These are phyloP conservation scores for Enteromius afrohamiltoni DNA, from an alignment of 2,797 vertebrate genomes.

Conservation along the genomic window DNA sequence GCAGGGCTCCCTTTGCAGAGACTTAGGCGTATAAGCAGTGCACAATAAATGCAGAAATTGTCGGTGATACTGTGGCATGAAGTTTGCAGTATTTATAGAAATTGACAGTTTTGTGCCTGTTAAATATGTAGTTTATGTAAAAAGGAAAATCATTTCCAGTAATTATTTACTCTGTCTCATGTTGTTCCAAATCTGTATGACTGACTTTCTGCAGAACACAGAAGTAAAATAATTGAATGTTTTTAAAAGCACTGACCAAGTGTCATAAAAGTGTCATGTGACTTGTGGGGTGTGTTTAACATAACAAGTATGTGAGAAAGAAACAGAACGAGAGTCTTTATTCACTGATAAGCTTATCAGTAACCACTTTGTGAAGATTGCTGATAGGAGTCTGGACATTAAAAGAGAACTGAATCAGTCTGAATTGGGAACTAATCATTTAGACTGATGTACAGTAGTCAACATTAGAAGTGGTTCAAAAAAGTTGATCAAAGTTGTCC, in stretches of 20 bases:
- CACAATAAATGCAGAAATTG: neutral
- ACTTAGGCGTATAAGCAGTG: neutral
- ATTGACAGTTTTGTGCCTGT: neutral
- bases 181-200: neutral
- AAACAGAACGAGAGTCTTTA: neutral
- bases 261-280: neutral
- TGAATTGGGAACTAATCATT: neutral
- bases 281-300: neutral
- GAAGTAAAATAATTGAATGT: neutral
- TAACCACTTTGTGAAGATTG: neutral
- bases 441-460: too few species aligned
- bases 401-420: neutral
- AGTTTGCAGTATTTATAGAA: neutral
- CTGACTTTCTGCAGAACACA: neutral
- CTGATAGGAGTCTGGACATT: neutral
- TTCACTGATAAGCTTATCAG: neutral
- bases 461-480: too few species aligned
- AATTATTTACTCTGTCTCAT: neutral
- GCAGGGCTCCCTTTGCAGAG: neutral
- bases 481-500: too few species aligned
- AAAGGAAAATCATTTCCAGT: neutral
- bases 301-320: neutral
- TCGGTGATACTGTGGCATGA: neutral
- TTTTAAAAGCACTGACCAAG: neutral
- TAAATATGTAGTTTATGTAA: neutral